Conservation (phyloP, 2,797 vertebrate genomes). For the Hippocampus kuda region DNA sequence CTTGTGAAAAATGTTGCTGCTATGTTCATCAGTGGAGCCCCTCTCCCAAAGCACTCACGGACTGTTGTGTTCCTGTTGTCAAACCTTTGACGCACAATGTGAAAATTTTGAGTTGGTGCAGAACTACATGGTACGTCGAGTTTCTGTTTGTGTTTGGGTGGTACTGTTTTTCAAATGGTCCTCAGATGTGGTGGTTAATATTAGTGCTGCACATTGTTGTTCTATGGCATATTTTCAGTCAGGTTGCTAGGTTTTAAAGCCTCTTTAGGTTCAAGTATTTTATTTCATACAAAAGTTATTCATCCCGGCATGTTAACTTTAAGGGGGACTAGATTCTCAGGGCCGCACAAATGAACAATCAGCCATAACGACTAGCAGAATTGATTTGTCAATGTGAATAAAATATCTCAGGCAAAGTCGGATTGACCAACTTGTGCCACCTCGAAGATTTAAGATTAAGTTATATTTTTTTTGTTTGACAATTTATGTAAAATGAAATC, state of each 20-base stretch:
- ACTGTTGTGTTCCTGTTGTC: conserved; percentile 13
- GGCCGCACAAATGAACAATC: background rate
- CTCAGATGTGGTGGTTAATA: background rate
- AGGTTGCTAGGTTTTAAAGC: background rate
- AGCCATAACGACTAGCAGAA: background rate
- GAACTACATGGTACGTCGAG: background rate
- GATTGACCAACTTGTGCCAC: conserved; percentile 29
- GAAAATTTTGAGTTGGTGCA: background rate
- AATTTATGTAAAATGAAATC: conserved; percentile 37
- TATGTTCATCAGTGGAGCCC: background rate
- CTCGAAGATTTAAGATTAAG: conserved; percentile 46
- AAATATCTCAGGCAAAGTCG: conserved; percentile 50
- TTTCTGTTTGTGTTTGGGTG: background rate
- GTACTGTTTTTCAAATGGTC: background rate
- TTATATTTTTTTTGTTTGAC: conserved; percentile 52
- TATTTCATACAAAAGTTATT: background rate
- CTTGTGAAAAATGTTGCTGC: background rate
- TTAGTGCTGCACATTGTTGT: background rate
- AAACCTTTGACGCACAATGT: background rate
- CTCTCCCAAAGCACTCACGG: conserved; percentile 45
- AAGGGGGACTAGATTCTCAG: background rate
- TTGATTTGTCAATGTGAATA: conserved; percentile 56
- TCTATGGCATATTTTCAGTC: conserved; percentile 1
- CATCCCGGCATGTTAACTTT: background rate
- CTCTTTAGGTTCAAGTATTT: background rate